These are phyloP conservation scores for Acanthococcus lagerstroemiae DNA, from an alignment of 2,888 invertebrate genomes.

Conservation along the genomic window DNA sequence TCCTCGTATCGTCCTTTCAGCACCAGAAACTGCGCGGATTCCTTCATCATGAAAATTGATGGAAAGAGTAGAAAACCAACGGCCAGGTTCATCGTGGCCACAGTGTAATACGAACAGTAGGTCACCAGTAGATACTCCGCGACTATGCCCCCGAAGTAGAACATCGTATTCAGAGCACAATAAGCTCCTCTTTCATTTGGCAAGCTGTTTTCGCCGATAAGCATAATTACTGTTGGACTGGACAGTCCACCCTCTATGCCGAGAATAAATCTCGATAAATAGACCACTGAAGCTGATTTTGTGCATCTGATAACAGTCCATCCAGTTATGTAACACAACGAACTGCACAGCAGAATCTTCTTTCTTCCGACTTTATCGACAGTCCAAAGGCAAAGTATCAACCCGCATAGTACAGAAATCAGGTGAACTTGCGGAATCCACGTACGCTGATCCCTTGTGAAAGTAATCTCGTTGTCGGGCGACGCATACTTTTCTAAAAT, in stretches of 20 bases:
- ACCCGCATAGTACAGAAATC: not conserved
- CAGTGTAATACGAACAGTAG: not conserved
- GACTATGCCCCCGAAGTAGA: not conserved
- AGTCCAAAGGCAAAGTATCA: not conserved
- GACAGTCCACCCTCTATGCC: constrained; percentile 36
- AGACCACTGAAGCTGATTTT: constrained; percentile 23
- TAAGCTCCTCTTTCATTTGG: constrained; percentile 33
- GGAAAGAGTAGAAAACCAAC: not conserved
- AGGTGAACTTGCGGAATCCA: constrained; percentile 1
- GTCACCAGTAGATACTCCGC: not conserved
- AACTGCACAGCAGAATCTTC: too few species aligned
- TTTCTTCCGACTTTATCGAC: constrained; percentile 10
- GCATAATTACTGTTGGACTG: constrained; percentile 34
- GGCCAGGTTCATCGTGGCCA: not conserved
- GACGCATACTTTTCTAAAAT: not conserved
- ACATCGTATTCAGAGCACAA: not conserved
- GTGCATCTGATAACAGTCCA: constrained; percentile 6
- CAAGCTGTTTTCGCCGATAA: constrained; percentile 35
- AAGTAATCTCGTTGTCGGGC: not conserved
- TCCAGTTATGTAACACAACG: not conserved
- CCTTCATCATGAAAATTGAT: not conserved
- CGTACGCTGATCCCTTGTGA: constrained; percentile 1
- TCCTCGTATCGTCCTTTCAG: constrained; percentile 4
- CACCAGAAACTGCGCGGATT: constrained; percentile 4
- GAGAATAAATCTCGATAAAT: constrained; percentile 34